These are phyloP conservation scores for Pandemis heparana DNA, from an alignment of 2,888 invertebrate genomes.

Conservation along the genomic window DNA sequence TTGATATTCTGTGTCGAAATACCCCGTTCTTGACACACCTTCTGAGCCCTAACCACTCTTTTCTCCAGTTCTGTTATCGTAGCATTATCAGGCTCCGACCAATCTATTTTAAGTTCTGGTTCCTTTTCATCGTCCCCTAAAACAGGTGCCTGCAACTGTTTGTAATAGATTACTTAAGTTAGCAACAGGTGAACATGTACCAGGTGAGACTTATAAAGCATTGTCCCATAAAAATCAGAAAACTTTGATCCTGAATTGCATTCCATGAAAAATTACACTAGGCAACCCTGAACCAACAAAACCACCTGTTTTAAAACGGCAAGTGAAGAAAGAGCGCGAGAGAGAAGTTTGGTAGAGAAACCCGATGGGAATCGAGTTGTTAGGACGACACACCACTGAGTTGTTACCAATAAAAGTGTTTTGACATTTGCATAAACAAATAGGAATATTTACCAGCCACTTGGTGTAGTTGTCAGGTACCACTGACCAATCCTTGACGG, in stretches of 20 bases:
- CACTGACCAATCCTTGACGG: slow-evolving; percentile 71
- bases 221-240: background rate
- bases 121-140: slow-evolving; percentile 67
- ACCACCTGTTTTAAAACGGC: too few species aligned
- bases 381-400: too few species aligned
- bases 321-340: too few species aligned
- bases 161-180: slow-evolving; percentile 31
- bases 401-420: background rate
- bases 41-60: slow-evolving; percentile 74
- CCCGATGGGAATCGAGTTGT: too few species aligned
- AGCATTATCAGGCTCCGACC: slow-evolving; percentile 72
- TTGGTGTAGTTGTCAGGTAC: slow-evolving; percentile 80
- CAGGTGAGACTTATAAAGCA: background rate
- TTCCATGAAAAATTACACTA: too few species aligned
- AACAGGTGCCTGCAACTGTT: slow-evolving; percentile 74
- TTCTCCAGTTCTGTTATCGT: slow-evolving; percentile 79
- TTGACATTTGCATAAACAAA: background rate
- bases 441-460: slow-evolving; percentile 71
- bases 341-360: too few species aligned
- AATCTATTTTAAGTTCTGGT: slow-evolving; percentile 56
- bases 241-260: background rate
- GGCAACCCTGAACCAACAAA: too few species aligned
- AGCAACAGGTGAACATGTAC: background rate
- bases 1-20: slow-evolving; percentile 82
- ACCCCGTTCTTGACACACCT: slow-evolving; percentile 77